Percentiles rank a stretch among this genome's conserved stretches.
These are phyloP conservation scores for Epizoanthus ramosus DNA, from an alignment of 92 coral and sea anemone genomes.

Conservation along the genomic window DNA sequence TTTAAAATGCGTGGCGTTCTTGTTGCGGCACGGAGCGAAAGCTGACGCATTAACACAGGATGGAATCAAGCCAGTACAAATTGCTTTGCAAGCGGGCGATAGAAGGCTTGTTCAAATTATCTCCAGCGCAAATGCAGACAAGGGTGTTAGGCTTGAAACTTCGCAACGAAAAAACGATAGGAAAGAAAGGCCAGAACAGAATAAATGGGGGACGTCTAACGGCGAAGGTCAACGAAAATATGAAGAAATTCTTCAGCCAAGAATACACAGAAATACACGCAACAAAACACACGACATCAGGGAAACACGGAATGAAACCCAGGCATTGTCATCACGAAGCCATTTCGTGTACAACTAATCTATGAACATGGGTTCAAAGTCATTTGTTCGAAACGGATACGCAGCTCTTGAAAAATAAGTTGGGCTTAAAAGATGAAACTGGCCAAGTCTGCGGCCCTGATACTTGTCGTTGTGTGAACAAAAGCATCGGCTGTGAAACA, in stretches of 20 bases:
- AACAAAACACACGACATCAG: neutral
- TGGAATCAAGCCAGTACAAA: slow-evolving; percentile 69
- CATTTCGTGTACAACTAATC: slow-evolving; percentile 9
- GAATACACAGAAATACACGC: neutral
- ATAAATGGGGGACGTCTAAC: neutral
- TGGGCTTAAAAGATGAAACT: no score
- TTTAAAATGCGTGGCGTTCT: slow-evolving; percentile 57
- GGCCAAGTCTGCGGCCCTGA: no score
- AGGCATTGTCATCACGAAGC: neutral
- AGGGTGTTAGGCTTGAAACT: slow-evolving; percentile 11
- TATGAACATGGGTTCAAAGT: neutral
- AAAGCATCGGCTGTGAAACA: no score
- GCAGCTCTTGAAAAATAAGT: neutral
- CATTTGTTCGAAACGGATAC: neutral
- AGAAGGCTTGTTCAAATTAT: slow-evolving; percentile 30
- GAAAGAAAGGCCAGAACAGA: slow-evolving; percentile 6
- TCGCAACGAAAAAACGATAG: neutral
- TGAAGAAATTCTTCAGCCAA: neutral
- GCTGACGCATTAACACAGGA: slow-evolving; percentile 64
- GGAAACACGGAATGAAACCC: neutral
- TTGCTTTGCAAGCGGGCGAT: slow-evolving; percentile 63
- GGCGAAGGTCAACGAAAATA: neutral
- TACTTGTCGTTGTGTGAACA: no score
- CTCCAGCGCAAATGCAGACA: slow-evolving; percentile 32
- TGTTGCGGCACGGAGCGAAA: slow-evolving; percentile 69